phyloP scores from a whole-genome alignment of 2,888 invertebrate species.

The Leptinotarsa juncta region DNA sequence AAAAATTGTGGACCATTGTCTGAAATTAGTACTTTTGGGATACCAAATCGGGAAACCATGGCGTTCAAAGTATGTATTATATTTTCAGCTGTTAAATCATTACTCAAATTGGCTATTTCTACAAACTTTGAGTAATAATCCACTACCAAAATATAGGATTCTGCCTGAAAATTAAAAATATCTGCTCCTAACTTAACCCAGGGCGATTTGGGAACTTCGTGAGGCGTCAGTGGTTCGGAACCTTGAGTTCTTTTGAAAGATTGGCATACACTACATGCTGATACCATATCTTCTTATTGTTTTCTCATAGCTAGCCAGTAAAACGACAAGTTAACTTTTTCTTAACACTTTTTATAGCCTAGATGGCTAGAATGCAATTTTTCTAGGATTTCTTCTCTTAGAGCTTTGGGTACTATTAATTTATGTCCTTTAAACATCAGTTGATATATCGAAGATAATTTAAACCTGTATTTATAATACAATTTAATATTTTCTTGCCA shows the following conservation, averaged over 20 bases:
- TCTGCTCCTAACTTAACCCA: not conserved
- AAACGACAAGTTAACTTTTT: slow-evolving; percentile 11
- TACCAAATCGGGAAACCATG: not conserved
- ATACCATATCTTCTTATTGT: not conserved
- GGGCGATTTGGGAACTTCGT: not conserved
- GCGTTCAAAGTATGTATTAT: not conserved
- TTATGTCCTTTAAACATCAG: slow-evolving; percentile 11
- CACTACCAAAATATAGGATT: not conserved
- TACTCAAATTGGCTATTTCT: not conserved
- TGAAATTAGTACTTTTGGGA: not conserved
- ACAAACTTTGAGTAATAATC: not conserved
- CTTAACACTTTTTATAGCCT: slow-evolving; percentile 10
- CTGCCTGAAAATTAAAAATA: not conserved
- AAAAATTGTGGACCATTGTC: not conserved
- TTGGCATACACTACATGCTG: not conserved
- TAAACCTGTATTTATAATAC: slow-evolving; percentile 6
- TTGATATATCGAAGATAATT: not conserved
- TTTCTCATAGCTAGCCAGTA: slow-evolving; percentile 18
- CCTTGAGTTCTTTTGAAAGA: not conserved
- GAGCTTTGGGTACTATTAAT: slow-evolving; percentile 2
- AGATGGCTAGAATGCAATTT: not conserved
- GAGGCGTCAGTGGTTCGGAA: not conserved
- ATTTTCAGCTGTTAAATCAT: not conserved
- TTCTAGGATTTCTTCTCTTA: slow-evolving; percentile 8
- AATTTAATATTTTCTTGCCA: slow-evolving; percentile 12